Evolutionary conservation across 2,113 vertebrate species (phyloP).

Genomic region (Salvator merianae): DNA sequence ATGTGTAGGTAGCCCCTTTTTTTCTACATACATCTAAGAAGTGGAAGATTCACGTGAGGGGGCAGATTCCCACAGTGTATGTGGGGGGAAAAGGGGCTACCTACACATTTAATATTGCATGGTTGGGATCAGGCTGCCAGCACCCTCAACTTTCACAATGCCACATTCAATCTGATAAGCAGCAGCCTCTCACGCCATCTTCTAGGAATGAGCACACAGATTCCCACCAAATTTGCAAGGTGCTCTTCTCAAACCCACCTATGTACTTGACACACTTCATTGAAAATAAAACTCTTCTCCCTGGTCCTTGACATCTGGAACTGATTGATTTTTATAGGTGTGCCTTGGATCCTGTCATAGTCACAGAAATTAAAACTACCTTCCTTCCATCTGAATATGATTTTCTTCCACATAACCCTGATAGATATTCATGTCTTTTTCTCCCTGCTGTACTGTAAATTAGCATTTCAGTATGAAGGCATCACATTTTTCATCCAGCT

Average conservation of each 20-base stretch:
- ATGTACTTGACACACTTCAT: not conserved
- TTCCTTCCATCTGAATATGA: not conserved
- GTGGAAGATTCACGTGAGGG: too few relatives aligned
- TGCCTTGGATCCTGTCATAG: not conserved
- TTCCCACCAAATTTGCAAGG: not conserved
- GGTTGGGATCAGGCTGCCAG: too few relatives aligned
- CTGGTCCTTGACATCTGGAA: not conserved
- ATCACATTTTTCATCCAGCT: conserved; percentile 13
- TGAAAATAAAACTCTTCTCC: not conserved
- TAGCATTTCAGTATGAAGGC: conserved; percentile 20
- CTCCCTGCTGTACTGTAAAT: not conserved
- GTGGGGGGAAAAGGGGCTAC: too few relatives aligned
- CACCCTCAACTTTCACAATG: not conserved
- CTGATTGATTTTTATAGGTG: not conserved
- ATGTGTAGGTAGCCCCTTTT: too few relatives aligned
- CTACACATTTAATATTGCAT: too few relatives aligned
- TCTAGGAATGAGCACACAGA: not conserved
- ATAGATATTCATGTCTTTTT: not conserved
- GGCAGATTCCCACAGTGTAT: too few relatives aligned
- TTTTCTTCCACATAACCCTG: not conserved
- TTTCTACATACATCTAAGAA: too few relatives aligned
- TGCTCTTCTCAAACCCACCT: not conserved
- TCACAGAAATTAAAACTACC: not conserved
- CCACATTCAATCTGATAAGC: not conserved
- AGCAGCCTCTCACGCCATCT: not conserved